These are phyloP conservation scores for Xenopus tropicalis DNA, from an alignment of 2,113 vertebrate genomes.

Conservation along the genomic window DNA sequence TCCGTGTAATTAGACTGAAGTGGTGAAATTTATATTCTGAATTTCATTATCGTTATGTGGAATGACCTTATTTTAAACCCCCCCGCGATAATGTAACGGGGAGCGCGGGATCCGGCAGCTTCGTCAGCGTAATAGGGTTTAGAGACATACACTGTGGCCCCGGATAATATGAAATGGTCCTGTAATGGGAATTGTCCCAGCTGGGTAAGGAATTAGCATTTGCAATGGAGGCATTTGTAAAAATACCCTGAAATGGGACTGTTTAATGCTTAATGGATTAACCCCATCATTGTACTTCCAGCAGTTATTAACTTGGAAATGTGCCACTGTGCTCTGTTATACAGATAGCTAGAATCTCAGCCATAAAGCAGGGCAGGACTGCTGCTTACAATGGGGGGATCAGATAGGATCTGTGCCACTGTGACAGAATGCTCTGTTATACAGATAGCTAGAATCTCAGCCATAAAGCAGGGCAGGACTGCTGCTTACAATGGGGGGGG, in stretches of 20 bases:
- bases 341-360: too few relatives aligned
- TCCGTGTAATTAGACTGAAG: slow-evolving; percentile 10
- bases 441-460: too few relatives aligned
- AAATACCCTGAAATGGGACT: background rate
- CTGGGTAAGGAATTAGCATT: slow-evolving; percentile 25
- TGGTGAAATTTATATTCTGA: slow-evolving; percentile 1
- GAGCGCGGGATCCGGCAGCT: background rate
- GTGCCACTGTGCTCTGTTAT: too few relatives aligned
- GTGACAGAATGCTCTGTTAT: too few relatives aligned
- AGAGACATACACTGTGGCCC: background rate
- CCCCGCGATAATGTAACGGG: background rate
- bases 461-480: too few relatives aligned
- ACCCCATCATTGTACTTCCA: background rate
- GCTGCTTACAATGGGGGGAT: too few relatives aligned
- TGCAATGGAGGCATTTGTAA: slow-evolving; percentile 24
- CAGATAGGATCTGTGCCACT: too few relatives aligned
- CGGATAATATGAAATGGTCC: slow-evolving; percentile 11
- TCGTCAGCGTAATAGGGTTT: background rate
- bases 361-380: too few relatives aligned
- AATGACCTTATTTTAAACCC: background rate
- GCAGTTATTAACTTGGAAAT: too few relatives aligned
- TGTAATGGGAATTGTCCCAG: slow-evolving; percentile 12
- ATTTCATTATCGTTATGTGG: background rate
- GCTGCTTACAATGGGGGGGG: too few relatives aligned
- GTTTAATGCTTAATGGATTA: background rate